phyloP scores from a whole-genome alignment of 2,113 vertebrate species.

The Sterna hirundo region DNA sequence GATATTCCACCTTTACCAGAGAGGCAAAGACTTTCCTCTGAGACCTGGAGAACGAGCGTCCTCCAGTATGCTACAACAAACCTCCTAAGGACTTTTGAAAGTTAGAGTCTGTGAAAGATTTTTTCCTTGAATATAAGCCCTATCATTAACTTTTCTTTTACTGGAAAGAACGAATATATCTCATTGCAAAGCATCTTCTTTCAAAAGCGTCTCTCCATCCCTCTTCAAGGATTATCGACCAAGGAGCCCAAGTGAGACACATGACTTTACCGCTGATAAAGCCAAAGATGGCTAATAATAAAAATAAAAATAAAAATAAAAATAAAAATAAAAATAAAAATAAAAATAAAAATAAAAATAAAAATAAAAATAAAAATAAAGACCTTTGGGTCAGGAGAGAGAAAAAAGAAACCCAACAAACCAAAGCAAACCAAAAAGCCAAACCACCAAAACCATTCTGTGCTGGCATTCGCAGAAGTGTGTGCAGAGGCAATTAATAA shows the following conservation, averaged over 20 bases:
- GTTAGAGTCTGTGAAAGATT: background rate
- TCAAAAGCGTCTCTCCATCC: background rate
- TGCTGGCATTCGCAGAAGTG: background rate
- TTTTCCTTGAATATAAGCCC: background rate
- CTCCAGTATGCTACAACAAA: background rate
- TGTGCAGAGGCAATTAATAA: background rate
- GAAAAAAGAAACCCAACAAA: background rate
- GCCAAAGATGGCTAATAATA: background rate
- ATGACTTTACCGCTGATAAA: background rate
- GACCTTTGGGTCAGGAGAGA: background rate
- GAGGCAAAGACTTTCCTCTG: background rate
- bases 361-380: background rate
- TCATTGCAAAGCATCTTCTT: background rate
- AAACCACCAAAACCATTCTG: background rate
- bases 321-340: too few relatives aligned
- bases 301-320: too few relatives aligned
- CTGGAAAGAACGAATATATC: background rate
- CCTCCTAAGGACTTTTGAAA: background rate
- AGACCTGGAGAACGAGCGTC: rapidly evolving
- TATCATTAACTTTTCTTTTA: background rate
- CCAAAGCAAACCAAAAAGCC: background rate
- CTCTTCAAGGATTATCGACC: background rate
- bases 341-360: too few relatives aligned
- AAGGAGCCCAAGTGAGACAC: background rate
- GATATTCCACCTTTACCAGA: background rate